Conservation (phyloP, 2,888 invertebrate species). For the Lochmaea capreae region DNA sequence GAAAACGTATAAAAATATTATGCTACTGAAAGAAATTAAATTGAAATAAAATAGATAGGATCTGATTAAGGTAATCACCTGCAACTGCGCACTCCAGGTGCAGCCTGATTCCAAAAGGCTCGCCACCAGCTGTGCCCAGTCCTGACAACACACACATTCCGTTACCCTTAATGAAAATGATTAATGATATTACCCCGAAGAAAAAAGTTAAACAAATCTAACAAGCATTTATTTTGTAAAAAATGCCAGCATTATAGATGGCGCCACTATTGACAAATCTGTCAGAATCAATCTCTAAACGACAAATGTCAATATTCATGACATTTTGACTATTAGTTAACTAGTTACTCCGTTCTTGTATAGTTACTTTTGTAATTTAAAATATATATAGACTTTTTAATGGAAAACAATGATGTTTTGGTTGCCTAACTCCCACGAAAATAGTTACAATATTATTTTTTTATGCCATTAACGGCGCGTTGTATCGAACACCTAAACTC, state of each 20-base stretch:
- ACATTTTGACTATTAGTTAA: too few relatives aligned
- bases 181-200: neutral
- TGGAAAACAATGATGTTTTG: too few relatives aligned
- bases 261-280: too few relatives aligned
- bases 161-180: slow-evolving; percentile 34
- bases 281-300: too few relatives aligned
- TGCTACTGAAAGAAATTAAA: slow-evolving; percentile 39
- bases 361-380: too few relatives aligned
- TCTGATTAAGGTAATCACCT: slow-evolving; percentile 69
- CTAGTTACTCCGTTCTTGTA: too few relatives aligned
- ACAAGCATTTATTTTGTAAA: neutral
- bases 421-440: too few relatives aligned
- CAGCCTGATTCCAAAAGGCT: slow-evolving; percentile 86
- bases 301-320: too few relatives aligned
- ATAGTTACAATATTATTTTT: too few relatives aligned
- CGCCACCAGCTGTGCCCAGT: slow-evolving; percentile 89
- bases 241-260: neutral
- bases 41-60: slow-evolving; percentile 46
- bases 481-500: too few relatives aligned
- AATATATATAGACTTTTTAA: too few relatives aligned
- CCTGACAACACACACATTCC: slow-evolving; percentile 68
- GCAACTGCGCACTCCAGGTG: slow-evolving; percentile 83
- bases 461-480: too few relatives aligned
- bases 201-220: neutral
- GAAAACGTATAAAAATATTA: slow-evolving; percentile 23